Percentiles rank a stretch among this genome's conserved stretches.
These are phyloP conservation scores for Gopherus evgoodei DNA, from an alignment of 2,113 vertebrate species.

Conservation along the genomic window DNA sequence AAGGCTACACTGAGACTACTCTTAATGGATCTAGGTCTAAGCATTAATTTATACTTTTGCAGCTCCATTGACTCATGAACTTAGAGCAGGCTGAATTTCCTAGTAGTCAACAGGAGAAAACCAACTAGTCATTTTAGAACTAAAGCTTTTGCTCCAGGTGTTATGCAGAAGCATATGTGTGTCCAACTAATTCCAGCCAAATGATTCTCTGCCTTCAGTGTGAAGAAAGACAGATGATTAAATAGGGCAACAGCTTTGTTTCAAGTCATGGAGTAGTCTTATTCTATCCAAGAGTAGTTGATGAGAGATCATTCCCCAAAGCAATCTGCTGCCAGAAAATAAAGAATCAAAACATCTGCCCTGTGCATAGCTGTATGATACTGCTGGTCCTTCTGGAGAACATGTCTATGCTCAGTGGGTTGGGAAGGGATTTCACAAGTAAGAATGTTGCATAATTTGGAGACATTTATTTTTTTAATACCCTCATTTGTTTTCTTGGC, in stretches of 20 bases:
- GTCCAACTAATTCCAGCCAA: neutral
- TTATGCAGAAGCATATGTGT: neutral
- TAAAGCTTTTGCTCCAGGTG: neutral
- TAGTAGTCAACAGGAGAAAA: neutral
- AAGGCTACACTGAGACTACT: neutral
- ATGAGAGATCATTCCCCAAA: fast-evolving
- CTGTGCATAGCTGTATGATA: neutral
- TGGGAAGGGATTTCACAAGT: neutral
- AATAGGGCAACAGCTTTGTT: neutral
- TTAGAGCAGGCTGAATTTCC: neutral
- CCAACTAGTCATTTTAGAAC: neutral
- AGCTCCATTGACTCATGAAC: neutral
- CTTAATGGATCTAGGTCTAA: neutral
- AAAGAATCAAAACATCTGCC: neutral
- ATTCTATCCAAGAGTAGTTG: neutral
- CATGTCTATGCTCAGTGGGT: neutral
- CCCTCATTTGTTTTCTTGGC: fast-evolving
- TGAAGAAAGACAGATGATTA: neutral
- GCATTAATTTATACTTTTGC: neutral
- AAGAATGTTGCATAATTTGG: neutral
- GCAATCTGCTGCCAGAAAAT: neutral
- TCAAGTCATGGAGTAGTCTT: fast-evolving
- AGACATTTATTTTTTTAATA: neutral
- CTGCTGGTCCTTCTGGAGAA: neutral
- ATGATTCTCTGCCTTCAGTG: neutral